Evolutionary conservation across 2,888 invertebrate species (phyloP).

Genomic region (Lithosia quadra): DNA sequence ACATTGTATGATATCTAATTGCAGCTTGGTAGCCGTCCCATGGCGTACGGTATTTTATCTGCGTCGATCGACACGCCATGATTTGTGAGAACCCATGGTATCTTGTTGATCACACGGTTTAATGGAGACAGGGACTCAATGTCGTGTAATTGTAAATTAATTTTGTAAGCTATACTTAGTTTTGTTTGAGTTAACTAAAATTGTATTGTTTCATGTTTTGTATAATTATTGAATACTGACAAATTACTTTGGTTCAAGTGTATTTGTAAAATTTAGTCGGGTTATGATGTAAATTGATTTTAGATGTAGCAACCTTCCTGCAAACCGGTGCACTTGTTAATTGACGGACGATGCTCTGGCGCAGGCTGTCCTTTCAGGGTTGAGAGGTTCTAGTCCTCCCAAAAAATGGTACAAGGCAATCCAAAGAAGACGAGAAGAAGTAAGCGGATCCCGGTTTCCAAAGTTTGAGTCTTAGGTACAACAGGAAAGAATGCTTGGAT

Average conservation of each 20-base stretch:
- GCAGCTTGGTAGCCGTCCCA: slow-evolving; percentile 43
- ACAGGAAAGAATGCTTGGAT: too few relatives aligned
- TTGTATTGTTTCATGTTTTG: not conserved
- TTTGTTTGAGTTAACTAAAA: not conserved
- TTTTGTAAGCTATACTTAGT: too few relatives aligned
- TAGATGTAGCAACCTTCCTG: too few relatives aligned
- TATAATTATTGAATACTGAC: not conserved
- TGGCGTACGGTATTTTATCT: slow-evolving; percentile 58
- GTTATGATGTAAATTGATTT: too few relatives aligned
- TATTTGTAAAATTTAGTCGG: not conserved
- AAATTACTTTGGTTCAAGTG: not conserved
- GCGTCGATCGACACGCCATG: slow-evolving; percentile 34
- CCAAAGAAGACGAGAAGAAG: too few relatives aligned
- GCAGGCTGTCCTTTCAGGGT: too few relatives aligned
- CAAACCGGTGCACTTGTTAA: too few relatives aligned
- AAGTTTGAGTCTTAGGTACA: too few relatives aligned
- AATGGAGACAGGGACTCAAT: slow-evolving; percentile 24
- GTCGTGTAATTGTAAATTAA: not conserved
- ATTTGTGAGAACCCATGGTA: slow-evolving; percentile 44
- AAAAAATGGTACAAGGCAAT: too few relatives aligned
- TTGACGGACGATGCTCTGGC: too few relatives aligned
- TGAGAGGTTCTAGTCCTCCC: too few relatives aligned
- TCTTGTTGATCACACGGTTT: slow-evolving; percentile 48
- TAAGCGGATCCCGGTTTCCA: too few relatives aligned
- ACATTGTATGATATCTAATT: slow-evolving; percentile 40